Evolutionary conservation across 1,140 invertebrate genomes (phyloP), one percentile per base, ranked within the genome.

Genomic region (Atta colombica): DNA sequence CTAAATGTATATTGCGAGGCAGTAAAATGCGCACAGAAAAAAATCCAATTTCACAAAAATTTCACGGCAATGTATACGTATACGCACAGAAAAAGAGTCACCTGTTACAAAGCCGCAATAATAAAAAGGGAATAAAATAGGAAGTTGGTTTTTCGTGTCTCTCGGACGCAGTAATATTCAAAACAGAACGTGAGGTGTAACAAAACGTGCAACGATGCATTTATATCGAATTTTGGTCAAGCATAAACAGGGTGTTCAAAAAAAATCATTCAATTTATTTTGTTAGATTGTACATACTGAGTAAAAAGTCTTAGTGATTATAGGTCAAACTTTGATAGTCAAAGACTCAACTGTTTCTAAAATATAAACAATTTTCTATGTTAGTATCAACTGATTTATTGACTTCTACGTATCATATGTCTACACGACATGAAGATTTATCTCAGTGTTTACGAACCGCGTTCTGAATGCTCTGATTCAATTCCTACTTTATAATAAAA

Each of bases 91-190:
- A 18, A 49, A 49, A 21, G 12, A 14, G 3, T 78, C 45, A 78
- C 21, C n/a, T 31, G 60, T 53, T 78, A 51, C 28, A 68, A 68
- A 80, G n/a, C 28, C 28, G 45, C 61, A 68, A 28, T 69, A n/a
- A 35, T 51, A 35, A 66, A 78, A 66, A 78, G 39, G 51, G 25
- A 53, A 21, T 68, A 68, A 80, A 80, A 68, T 55, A 53, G 28
- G 1, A 53, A 51, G 28, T 28, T 65, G 28, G 5, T 25, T 51
- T 78, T 53, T 66, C 61, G 28, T 6, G 18, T 66, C 25, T 39
- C 45, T 51, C 58, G 58, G 12, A 16, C 6, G 18, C 39, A 55
- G 28, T 51, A 6, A 31, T 21, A 12, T 78, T 45, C 18, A 61
- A 35, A 78, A 51, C 10, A 45, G 16, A 51, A 68, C 7, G 45